Percentiles rank a stretch among this genome's conserved stretches.
Evolutionary conservation across 2,888 invertebrate species (phyloP).

Genomic region (Marasmarcha lunaedactyla): DNA sequence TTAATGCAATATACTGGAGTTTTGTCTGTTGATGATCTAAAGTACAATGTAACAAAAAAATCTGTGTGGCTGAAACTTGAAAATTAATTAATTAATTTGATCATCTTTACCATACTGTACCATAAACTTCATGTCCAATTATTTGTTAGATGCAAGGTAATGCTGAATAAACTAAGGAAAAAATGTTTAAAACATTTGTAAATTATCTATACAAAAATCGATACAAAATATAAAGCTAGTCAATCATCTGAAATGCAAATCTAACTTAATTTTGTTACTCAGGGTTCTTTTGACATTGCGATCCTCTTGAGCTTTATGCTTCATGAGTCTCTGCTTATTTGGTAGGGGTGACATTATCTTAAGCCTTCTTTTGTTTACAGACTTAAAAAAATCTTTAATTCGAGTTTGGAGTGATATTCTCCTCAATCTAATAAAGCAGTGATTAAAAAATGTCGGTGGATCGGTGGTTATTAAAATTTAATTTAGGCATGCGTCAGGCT

Average conservation of each 20-base stretch:
- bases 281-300: too few species aligned
- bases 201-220: too few species aligned
- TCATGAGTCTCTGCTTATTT: too few species aligned
- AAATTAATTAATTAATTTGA: constrained; percentile 8
- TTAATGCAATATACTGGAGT: neutral
- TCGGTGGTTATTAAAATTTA: too few species aligned
- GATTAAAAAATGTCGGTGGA: constrained; percentile 11
- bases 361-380: too few species aligned
- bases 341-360: too few species aligned
- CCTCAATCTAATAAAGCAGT: constrained; percentile 14
- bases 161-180: constrained; percentile 6
- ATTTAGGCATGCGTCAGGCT: too few species aligned
- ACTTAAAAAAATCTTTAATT: constrained; percentile 5
- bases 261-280: too few species aligned
- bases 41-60: constrained; percentile 4
- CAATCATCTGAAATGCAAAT: too few species aligned
- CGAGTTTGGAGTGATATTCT: constrained; percentile 13
- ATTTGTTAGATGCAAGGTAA: constrained; percentile 10
- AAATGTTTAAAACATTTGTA: constrained; percentile 12
- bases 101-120: neutral
- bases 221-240: too few species aligned
- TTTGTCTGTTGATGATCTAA: neutral
- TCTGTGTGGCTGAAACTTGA: constrained; percentile 10
- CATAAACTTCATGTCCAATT: neutral
- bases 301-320: too few species aligned